Conservation (phyloP, 2,797 vertebrate species). For the Cygnus olor region DNA sequence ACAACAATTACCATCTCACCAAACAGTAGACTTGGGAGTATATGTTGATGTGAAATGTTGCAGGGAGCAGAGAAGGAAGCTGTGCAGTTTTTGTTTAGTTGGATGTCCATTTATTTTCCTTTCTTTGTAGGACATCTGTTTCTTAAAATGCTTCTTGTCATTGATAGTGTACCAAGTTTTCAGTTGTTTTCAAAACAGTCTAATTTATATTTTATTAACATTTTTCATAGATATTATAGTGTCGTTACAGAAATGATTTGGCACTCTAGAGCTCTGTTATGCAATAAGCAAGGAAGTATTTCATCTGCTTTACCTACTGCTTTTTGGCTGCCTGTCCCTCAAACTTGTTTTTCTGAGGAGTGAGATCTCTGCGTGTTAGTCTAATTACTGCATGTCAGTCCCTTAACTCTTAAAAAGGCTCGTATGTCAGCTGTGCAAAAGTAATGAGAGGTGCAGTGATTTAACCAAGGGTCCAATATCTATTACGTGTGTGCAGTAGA, state of each 20-base stretch:
- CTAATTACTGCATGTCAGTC: not conserved
- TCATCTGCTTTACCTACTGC: conserved; percentile 15
- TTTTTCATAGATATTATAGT: not conserved
- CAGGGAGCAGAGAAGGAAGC: not conserved
- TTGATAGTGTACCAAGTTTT: not conserved
- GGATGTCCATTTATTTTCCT: not conserved
- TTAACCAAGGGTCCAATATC: not conserved
- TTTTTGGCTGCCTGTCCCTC: conserved; percentile 21
- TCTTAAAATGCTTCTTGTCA: not conserved
- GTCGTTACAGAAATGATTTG: not conserved
- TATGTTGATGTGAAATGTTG: not conserved
- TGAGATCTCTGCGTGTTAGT: not conserved
- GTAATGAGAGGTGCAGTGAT: not conserved
- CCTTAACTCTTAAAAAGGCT: not conserved
- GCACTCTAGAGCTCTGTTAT: not conserved
- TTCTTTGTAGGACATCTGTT: not conserved
- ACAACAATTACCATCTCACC: not conserved
- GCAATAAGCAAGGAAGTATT: not conserved
- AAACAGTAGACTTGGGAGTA: not conserved
- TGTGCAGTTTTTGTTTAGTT: not conserved
- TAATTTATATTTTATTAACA: not conserved
- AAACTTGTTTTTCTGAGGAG: conserved; percentile 13
- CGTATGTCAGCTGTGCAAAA: not conserved
- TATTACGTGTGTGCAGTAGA: not conserved
- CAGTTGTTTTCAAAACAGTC: not conserved